Evolutionary conservation across 1,140 invertebrate species (phyloP).

Genomic region (Trichonephila clavata): DNA sequence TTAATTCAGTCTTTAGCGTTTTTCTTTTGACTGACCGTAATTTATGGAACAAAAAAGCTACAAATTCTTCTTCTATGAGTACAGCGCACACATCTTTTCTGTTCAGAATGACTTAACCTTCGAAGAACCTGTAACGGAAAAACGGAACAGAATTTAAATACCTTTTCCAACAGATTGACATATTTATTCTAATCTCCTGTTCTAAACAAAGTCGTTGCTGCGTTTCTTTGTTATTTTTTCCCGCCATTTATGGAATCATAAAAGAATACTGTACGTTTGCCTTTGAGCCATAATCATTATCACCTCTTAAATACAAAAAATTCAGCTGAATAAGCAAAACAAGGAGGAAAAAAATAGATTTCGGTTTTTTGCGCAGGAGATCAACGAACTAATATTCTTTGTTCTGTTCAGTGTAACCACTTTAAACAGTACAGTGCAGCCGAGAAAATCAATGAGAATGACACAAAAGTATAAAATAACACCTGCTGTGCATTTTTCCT

Average conservation of each 20-base stretch:
- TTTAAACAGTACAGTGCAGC: background rate
- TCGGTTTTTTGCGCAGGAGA: background rate
- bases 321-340: constrained; percentile 1
- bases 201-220: background rate
- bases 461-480: background rate
- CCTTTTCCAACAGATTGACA: background rate
- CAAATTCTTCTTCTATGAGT: too few species aligned
- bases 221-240: background rate
- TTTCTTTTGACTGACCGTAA: too few species aligned
- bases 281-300: background rate
- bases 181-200: background rate
- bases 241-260: background rate
- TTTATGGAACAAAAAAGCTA: too few species aligned
- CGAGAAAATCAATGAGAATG: background rate
- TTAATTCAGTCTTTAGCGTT: too few species aligned
- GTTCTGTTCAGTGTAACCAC: background rate
- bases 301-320: background rate
- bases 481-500: background rate
- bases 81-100: too few species aligned
- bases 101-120: too few species aligned
- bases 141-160: background rate
- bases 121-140: too few species aligned
- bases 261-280: background rate
- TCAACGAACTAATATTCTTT: background rate
- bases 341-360: background rate